These are phyloP conservation scores for Centropristis striata DNA, from an alignment of 2,113 vertebrate genomes.

Conservation along the genomic window DNA sequence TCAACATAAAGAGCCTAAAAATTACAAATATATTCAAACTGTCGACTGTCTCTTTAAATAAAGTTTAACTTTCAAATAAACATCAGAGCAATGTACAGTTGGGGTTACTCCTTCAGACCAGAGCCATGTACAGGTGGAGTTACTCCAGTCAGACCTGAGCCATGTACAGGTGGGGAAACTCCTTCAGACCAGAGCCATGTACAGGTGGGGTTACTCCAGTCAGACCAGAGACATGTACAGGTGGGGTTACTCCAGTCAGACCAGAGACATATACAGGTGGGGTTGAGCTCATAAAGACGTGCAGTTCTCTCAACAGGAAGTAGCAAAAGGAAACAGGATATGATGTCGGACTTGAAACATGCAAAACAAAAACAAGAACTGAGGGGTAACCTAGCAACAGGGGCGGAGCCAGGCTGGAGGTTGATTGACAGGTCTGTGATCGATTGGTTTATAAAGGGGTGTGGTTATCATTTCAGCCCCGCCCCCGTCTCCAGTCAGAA, in stretches of 20 bases:
- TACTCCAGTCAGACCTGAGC: neutral
- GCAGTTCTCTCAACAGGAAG: constrained; percentile 39
- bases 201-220: neutral
- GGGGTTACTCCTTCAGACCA: neutral
- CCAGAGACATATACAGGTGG: neutral
- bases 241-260: neutral
- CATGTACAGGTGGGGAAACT: neutral
- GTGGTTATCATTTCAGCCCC: constrained; percentile 5
- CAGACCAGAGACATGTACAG: neutral
- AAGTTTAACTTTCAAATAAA: neutral
- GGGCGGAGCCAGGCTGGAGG: constrained; percentile 11
- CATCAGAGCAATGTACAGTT: neutral
- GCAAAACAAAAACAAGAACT: constrained; percentile 54
- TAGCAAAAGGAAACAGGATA: constrained; percentile 41
- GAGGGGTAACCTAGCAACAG: constrained; percentile 32
- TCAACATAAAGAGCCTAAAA: constrained; percentile 8
- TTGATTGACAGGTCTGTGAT: constrained; percentile 14
- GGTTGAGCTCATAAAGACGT: neutral
- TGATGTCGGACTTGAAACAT: constrained; percentile 64
- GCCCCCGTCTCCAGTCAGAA: neutral
- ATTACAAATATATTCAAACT: neutral
- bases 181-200: neutral
- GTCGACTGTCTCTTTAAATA: neutral
- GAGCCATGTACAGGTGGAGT: neutral
- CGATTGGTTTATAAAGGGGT: neutral